These are phyloP conservation scores for Nomada fabriciana DNA, from an alignment of 2,888 invertebrate species.

Conservation along the genomic window DNA sequence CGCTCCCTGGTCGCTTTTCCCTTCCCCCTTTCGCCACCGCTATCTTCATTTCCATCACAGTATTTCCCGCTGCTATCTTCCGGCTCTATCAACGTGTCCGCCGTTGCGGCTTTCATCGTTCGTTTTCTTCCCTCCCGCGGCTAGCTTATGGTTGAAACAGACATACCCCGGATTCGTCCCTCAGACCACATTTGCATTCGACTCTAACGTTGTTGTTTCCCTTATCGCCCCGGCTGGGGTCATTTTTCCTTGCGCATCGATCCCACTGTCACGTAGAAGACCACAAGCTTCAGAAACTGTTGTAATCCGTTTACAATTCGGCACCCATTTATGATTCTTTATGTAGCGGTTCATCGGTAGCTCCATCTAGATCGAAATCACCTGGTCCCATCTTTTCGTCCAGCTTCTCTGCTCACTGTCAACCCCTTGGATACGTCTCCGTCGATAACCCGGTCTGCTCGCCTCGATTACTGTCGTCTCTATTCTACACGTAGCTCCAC, in stretches of 20 bases:
- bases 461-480: slow-evolving; percentile 11
- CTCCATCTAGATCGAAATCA: slow-evolving; percentile 6
- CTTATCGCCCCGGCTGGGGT: slow-evolving; percentile 3
- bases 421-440: too few relatives aligned
- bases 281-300: too few relatives aligned
- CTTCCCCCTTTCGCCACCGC: slow-evolving; percentile 34
- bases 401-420: too few relatives aligned
- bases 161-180: slow-evolving; percentile 33
- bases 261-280: neutral
- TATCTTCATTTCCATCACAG: slow-evolving; percentile 62
- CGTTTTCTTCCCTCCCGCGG: slow-evolving; percentile 18
- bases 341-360: too few relatives aligned
- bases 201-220: slow-evolving; percentile 52
- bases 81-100: slow-evolving; percentile 37
- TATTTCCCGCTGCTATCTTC: slow-evolving; percentile 52
- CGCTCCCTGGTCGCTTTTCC: slow-evolving; percentile 48
- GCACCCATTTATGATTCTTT: too few relatives aligned
- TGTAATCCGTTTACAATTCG: too few relatives aligned
- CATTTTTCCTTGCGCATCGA: slow-evolving; percentile 19
- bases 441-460: too few relatives aligned
- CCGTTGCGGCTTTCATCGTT: slow-evolving; percentile 33
- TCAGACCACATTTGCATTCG: slow-evolving; percentile 43
- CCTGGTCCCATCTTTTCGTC: neutral
- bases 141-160: slow-evolving; percentile 27
- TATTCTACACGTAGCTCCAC: slow-evolving; percentile 33